Evolutionary conservation across 2,888 invertebrate species (phyloP), one percentile per base, ranked within the genome.

Genomic region (Bruchidius siliquastri): DNA sequence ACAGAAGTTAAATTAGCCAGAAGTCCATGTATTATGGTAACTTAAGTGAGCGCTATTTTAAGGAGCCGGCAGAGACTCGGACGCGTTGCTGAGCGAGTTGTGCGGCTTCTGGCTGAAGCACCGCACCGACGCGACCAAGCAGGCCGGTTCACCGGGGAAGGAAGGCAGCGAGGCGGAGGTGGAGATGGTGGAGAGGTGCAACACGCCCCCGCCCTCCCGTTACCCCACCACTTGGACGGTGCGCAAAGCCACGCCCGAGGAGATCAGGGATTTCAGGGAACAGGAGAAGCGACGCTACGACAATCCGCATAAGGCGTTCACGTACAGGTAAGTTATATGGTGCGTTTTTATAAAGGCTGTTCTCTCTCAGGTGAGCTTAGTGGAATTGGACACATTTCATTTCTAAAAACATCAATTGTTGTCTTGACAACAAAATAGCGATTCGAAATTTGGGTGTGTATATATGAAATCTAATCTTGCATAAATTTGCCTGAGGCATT

Each of bases 231-330:
- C 90, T 21, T 96, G 96, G 96, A 91, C 93, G 3, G 96, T 97
- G 0, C 90, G 94, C 21, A 90, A 94, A 32, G 94, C 96, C 0
- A 93, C 93, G 0, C 86, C 88, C 0, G 91, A 94, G 0, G 97
- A 98, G 86, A 90, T 95, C 70, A 88, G 90, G 22, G 91, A 92
- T 72, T 96, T 95, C 81, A 90, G 93, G 70, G 88, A 91, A 21
- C 93, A 97, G 87, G 98, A 98, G 85, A 89, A 93, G 20, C 88
- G 90, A 79, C 89, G 98, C 71, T 98, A 96, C 84, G 92, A 94
- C 70, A 92, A 94, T 76, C 97, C 98, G 0, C 96, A 97, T 79
- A 94, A 94, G 83, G 94, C 97, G 0, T 98, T 96, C 83, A 97
- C 97, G 0, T 82, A 80, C 82, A 88, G 49, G 49, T 49, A 13